Percentiles rank a stretch among this genome's conserved stretches.
These are phyloP conservation scores for Drosophila dives DNA, from an alignment of 2,888 invertebrate genomes.

Conservation along the genomic window DNA sequence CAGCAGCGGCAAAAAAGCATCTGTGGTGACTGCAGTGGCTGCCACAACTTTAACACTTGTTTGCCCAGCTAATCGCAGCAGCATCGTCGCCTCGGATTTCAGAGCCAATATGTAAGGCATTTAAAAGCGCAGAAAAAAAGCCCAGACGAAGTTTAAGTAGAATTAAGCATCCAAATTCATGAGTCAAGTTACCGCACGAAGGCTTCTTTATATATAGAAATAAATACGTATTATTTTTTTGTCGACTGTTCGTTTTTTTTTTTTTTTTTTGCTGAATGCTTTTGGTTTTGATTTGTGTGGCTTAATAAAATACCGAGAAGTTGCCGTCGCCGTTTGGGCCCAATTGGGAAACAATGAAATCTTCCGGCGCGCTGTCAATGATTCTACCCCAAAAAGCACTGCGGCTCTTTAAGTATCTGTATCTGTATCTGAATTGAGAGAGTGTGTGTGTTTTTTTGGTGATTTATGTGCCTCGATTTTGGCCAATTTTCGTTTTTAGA, in stretches of 20 bases:
- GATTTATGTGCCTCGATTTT: slow-evolving; percentile 79
- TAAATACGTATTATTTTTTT: slow-evolving; percentile 20
- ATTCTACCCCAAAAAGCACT: slow-evolving; percentile 69
- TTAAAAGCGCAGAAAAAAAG: slow-evolving; percentile 59
- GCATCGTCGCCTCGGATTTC: slow-evolving; percentile 60
- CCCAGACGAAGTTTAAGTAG: slow-evolving; percentile 71
- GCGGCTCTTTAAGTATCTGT: slow-evolving; percentile 17
- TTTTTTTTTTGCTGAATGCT: slow-evolving; percentile 40
- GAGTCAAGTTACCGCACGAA: slow-evolving; percentile 74
- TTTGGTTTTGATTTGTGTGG: slow-evolving; percentile 77
- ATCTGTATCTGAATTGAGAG: slow-evolving; percentile 25
- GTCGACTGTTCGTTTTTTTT: slow-evolving; percentile 10
- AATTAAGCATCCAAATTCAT: slow-evolving; percentile 80
- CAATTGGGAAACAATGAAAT: slow-evolving; percentile 79
- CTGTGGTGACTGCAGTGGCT: slow-evolving; percentile 47
- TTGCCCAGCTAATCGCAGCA: slow-evolving; percentile 74
- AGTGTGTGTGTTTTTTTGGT: slow-evolving; percentile 49
- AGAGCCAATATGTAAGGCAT: slow-evolving; percentile 60
- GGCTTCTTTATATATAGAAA: slow-evolving; percentile 54
- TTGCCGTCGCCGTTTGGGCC: slow-evolving; percentile 62
- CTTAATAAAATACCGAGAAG: slow-evolving; percentile 81
- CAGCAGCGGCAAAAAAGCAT: slow-evolving; percentile 11
- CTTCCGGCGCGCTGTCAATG: slow-evolving; percentile 80
- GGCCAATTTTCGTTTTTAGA: slow-evolving; percentile 81
- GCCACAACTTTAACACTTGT: slow-evolving; percentile 78